Conservation (phyloP, 2,888 invertebrate species). For the Mimas tiliae region DNA sequence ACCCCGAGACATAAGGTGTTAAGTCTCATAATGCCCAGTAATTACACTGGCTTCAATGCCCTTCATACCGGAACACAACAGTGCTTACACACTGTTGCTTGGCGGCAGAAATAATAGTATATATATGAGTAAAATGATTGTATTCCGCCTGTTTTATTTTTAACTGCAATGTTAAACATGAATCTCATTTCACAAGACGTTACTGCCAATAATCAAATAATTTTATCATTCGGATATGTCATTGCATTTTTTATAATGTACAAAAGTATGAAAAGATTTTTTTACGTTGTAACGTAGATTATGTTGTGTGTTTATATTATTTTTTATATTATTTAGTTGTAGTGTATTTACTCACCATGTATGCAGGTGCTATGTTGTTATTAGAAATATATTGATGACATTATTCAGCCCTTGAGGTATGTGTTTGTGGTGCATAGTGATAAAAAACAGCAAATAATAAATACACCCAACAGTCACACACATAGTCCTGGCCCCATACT, state of each 20-base stretch:
- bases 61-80: no score
- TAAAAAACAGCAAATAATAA: no score
- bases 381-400: neutral
- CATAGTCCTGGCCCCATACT: no score
- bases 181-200: neutral
- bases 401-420: neutral
- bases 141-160: no score
- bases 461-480: no score
- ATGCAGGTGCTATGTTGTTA: conserved; percentile 13
- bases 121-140: no score
- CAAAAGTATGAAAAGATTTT: conserved; percentile 6
- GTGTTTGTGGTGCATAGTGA: no score
- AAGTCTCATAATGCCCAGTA: no score
- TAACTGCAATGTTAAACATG: neutral
- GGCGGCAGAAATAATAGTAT: no score
- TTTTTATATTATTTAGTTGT: conserved; percentile 3
- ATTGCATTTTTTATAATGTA: conserved; percentile 19
- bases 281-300: neutral
- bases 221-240: conserved; percentile 12
- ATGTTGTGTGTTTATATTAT: conserved; percentile 1
- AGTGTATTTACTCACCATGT: conserved; percentile 6
- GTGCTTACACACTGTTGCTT: no score
- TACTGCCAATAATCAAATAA: conserved; percentile 5
- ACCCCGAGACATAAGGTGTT: no score
- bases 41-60: no score